These are phyloP conservation scores for Parascotia fuliginaria DNA, from an alignment of 2,888 invertebrate genomes.

Conservation along the genomic window DNA sequence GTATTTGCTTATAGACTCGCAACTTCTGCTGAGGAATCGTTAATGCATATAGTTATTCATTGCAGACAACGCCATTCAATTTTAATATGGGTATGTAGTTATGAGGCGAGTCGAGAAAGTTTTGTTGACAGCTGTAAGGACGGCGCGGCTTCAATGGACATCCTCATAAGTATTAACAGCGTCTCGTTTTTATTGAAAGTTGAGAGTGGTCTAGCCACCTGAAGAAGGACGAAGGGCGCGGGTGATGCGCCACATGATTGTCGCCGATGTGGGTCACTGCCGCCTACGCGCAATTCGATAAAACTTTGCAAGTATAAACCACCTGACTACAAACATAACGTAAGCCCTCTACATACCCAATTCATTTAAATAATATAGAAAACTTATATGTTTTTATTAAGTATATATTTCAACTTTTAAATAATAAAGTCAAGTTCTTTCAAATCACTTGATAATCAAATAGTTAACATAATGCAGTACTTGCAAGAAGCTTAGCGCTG, in stretches of 20 bases:
- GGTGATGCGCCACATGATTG: slow-evolving; percentile 67
- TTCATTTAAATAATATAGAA: slow-evolving; percentile 12
- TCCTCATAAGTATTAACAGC: slow-evolving; percentile 16
- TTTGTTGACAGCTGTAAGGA: background rate
- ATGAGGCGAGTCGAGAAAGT: background rate
- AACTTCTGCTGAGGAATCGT: too few species aligned
- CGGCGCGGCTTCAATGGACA: background rate
- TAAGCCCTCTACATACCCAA: slow-evolving; percentile 14
- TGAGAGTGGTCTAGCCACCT: slow-evolving; percentile 47
- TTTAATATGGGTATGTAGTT: background rate
- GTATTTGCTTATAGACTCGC: too few species aligned
- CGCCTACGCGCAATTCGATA: slow-evolving; percentile 82
- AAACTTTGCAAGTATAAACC: slow-evolving; percentile 72
- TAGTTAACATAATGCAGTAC: slow-evolving; percentile 11
- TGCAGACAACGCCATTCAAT: background rate
- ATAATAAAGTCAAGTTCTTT: slow-evolving; percentile 2
- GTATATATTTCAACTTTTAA: slow-evolving; percentile 1
- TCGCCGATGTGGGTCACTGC: slow-evolving; percentile 80
- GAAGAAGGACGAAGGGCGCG: slow-evolving; percentile 72
- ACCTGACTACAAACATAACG: slow-evolving; percentile 47
- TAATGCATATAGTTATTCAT: too few species aligned
- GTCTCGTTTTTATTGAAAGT: slow-evolving; percentile 41
- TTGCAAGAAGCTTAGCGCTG: slow-evolving; percentile 7
- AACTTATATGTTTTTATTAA: slow-evolving; percentile 22
- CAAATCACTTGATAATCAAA: slow-evolving; percentile 15